Base-by-base conservation (phyloP, 2,113 vertebrate species). In the Urocitellus parryii region DNA sequence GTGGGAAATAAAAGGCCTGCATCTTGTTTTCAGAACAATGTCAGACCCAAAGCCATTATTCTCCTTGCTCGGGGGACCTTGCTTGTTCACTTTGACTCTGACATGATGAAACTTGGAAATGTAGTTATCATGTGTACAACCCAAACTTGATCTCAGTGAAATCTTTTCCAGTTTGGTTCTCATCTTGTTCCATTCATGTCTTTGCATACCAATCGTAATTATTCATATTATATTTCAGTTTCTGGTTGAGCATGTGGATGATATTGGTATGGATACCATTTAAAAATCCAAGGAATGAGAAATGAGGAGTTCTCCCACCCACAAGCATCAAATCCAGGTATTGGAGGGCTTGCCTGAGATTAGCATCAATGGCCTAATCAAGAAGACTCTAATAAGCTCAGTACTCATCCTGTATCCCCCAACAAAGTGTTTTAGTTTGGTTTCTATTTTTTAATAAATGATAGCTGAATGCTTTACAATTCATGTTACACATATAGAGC, bases 321-420 rank as follows among this genome's bases (percentile, higher is more conserved):
- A 12, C 99, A 99, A 18, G 99, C 99, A 25, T 99, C 99, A 97
- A 98, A 97, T 99, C 99, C 91, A 99, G 98, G 98, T 99, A 99
- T 99, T 99, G 2, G 99, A 99, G 92, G 99, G 99, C 81, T 99
- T 99, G 42, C 99, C 99, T 8, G 99, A 98, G 42, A 99, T 98
- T 96, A 99, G 96, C 99, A 99, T 99, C 97, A 99, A 99, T 9
- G 99, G 99, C 88, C 99, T 14, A 97, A 99, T 99, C 97, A 99
- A 99, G 92, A 99, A 98, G 0, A 99, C 99, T 97, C 99, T 99
- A 96, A 99, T 99, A 4, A 99, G 99, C 82, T 99, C 99, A 45
- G 99, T 99, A 8, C 99, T 98, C 99, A 99, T 99, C 95, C 99
- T 98, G 99, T 99, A 99, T 88, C 99, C 99, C 77, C 99, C 99